Evolutionary conservation across 2,888 invertebrate genomes (phyloP), one percentile per base, ranked within the genome.

Genomic region (Bugulina stolonifera): DNA sequence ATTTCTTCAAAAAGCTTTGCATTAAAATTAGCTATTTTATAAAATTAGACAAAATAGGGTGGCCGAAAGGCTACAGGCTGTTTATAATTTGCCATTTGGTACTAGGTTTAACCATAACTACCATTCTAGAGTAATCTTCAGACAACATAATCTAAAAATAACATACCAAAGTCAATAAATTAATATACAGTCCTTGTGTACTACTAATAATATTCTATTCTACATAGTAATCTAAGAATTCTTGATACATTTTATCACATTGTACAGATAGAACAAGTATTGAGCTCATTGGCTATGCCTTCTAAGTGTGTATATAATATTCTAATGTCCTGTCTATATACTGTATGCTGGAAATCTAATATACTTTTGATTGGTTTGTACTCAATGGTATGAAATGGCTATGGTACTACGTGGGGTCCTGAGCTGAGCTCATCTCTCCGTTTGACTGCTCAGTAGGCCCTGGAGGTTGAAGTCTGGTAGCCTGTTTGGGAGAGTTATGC

Each of bases 351-450:
- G 43, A 10, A 43, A 18, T 43, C 18, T 43, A 18, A 5, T 18
- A 64, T 2, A 64, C 25, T 64, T 64, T 64, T 64, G 64, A 64
- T 64, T 64, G 64, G n/a, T 32, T 64, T 27, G 2, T 64, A 27
- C 25, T 64, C 32, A 27, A 14, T 64, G 64, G 3, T 32, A 34
- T n/a, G n/a, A n/a, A n/a, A n/a, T n/a, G n/a, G 5, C 2, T 34
- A 32, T 23, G n/a, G 27, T 27, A 32, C 32, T 64, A 25, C 10
- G 43, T 43, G 18, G 18, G 43, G 18, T 43, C 43, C 18, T 43
- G 43, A n/a, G n/a, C n/a, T 43, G 5, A 10, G 43, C 43, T 43
- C 5, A 10, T 43, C 18, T 10, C 43, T 43, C 43, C 43, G 43
- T 43, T 43, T 43, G 43, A 55, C 25, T 18, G 23, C 5, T 3